Evolutionary conservation across 2,888 invertebrate species (phyloP), one percentile per base, ranked within the genome.

Genomic region (Drosophila rellima): DNA sequence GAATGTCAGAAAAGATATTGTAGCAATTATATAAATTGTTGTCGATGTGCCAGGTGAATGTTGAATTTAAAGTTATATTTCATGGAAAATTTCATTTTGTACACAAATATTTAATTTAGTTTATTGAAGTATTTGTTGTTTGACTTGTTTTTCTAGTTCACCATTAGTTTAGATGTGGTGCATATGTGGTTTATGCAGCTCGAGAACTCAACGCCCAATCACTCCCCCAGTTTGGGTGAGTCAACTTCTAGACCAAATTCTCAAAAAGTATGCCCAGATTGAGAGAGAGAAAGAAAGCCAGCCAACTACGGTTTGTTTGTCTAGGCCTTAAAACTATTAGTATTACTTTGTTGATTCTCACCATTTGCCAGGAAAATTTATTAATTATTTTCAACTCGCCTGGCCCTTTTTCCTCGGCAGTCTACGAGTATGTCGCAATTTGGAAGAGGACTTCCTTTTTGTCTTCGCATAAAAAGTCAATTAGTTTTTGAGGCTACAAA

Each of bases 21-120:
- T 44, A 68, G 56, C 68, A 72, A 78, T 80, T 66, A 80, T 72
- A 69, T 69, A 65, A 74, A 78, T 65, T 70, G 62, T 77, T 78
- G 44, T 65, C 68, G 26, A 75, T 72, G 52, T 35, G 44, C 44
- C 44, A 64, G 54, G 42, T 13, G 31, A 60, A 55, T 60, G 39
- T 54, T 35, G 44, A 20, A 51, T 56, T 72, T 57, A 48, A 42
- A 23, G 20, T 33, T 52, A 17, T 39, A 42, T 60, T 55, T 39
- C 10, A 44, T 23, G 44, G 31, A 20, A 59, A 72, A 67, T 69
- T 76, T 74, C 64, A 72, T 74, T 78, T 65, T 44, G 70, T 73
- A 56, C 60, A 70, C 81, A 86, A 87, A 87, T 76, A 87, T 84
- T 85, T 82, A 76, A 87, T 87, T 87, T 80, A 61, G 70, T 82